Evolutionary conservation across 2,888 invertebrate genomes (phyloP), one percentile per base, ranked within the genome.

Genomic region (Lingula anatina): DNA sequence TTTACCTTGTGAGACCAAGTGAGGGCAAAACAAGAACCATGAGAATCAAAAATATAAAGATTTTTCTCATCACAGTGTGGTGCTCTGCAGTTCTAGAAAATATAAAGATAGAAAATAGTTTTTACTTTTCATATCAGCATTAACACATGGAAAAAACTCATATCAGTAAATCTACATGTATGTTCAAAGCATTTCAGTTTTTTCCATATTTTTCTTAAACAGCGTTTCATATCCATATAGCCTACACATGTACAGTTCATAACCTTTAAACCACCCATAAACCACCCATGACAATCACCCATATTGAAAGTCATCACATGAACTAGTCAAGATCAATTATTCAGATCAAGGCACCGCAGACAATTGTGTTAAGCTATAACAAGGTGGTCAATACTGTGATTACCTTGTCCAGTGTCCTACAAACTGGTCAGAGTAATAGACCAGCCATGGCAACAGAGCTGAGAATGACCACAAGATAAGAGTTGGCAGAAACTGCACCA

Each of bases 11-110:
- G 46, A 96, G 81, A 12, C 95, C 95, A 42, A 96, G 79, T 7
- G 94, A 93, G 1, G 96, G 96, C 54, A 96, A 79, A 66, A 96
- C 89, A 21, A 96, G 80, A 55, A 96, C 91, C 94, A 95, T 95
- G 57, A 96, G 84, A 12, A 94, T 79, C 35, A 95, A 81, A 70
- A 90, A 90, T n/a, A 88, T 84, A 64, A 92, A 90, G 15, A 91
- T 89, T 81, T 95, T 95, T 26, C 87, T 85, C 95, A 96, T 94
- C 46, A 93, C 86, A 1, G 90, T 87, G 68, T 90, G 88, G 72
- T 94, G 94, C 66, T 93, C 87, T 62, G 89, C 86, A 5, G 94
- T 93, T 66, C 75, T 76, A 57, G 23, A 62, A 60, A 36, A 49
- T n/a, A 18, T 12, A 5, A 45, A 45, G 15, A 39, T n/a, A 7